A percentile compares a stretch with the other conserved stretches of the same genome.
These are phyloP conservation scores for Psilanteris sp. DNA, from an alignment of 1,140 invertebrate species.

Conservation along the genomic window DNA sequence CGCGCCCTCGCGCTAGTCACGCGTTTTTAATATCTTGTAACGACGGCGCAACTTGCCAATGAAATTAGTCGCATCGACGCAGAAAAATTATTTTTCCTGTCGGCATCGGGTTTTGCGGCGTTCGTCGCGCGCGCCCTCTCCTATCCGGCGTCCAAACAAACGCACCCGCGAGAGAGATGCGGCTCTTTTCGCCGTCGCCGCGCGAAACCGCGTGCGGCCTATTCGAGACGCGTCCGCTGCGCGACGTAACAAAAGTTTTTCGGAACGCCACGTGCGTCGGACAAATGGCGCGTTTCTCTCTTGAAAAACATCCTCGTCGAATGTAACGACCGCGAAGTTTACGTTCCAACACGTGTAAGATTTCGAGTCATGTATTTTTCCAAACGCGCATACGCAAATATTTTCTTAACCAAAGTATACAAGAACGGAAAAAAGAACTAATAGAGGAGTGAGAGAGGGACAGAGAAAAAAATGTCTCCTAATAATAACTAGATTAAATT, in stretches of 20 bases:
- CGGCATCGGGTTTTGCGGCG: slow-evolving; percentile 38
- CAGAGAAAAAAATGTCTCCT: slow-evolving; percentile 36
- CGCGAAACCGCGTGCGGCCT: too few relatives aligned
- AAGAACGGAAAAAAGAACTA: too few relatives aligned
- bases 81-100: slow-evolving; percentile 62
- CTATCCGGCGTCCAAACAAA: too few relatives aligned
- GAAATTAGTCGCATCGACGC: slow-evolving; percentile 53
- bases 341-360: slow-evolving; percentile 8
- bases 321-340: too few relatives aligned
- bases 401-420: slow-evolving; percentile 35
- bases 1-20: slow-evolving; percentile 55
- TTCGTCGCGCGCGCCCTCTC: slow-evolving; percentile 14
- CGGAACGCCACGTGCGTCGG: too few relatives aligned
- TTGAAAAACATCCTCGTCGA: too few relatives aligned
- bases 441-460: too few relatives aligned
- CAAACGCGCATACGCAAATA: slow-evolving; percentile 17
- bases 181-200: too few relatives aligned
- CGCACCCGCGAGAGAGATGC: too few relatives aligned
- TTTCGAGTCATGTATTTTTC: slow-evolving; percentile 22
- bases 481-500: slow-evolving; percentile 62
- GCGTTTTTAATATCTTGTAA: slow-evolving; percentile 63
- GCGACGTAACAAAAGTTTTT: too few relatives aligned
- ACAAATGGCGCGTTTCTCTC: too few relatives aligned
- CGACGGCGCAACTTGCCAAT: slow-evolving; percentile 45
- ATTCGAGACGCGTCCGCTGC: too few relatives aligned